Conservation (phyloP, 1,140 invertebrate genomes). For the Phymorhynchus buccinoides region DNA sequence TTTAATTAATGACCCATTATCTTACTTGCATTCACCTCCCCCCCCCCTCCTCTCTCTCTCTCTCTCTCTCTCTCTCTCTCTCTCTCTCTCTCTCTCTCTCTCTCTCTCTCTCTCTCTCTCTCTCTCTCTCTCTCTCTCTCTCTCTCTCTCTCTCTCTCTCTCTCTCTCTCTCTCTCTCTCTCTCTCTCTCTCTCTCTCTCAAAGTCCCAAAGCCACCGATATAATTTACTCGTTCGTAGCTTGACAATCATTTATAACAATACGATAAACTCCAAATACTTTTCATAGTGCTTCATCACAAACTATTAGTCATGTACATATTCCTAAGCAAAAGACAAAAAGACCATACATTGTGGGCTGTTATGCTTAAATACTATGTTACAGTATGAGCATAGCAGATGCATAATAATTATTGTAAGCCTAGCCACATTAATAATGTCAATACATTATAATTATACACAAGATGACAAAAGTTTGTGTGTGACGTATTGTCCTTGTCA, state of each 20-base stretch:
- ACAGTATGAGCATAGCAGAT: too few relatives aligned
- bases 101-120: not conserved
- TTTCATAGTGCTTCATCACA: too few relatives aligned
- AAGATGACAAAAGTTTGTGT: too few relatives aligned
- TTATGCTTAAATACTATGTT: too few relatives aligned
- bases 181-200: not conserved
- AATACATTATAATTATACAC: too few relatives aligned
- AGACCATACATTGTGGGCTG: not conserved
- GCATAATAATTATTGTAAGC: too few relatives aligned
- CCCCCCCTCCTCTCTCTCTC: constrained; percentile 22
- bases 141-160: not conserved
- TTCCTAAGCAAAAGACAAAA: not conserved
- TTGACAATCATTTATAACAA: not conserved
- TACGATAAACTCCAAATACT: too few relatives aligned
- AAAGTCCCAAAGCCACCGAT: too few relatives aligned
- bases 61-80: constrained; percentile 25
- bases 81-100: constrained; percentile 11
- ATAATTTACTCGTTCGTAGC: not conserved
- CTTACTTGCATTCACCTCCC: not conserved
- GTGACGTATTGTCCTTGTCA: too few relatives aligned
- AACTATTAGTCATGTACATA: too few relatives aligned
- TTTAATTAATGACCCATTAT: not conserved
- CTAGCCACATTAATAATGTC: too few relatives aligned
- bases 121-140: not conserved
- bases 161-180: not conserved